phyloP scores from a whole-genome alignment of 2,113 vertebrate species.

The Gymnorhina tibicen region DNA sequence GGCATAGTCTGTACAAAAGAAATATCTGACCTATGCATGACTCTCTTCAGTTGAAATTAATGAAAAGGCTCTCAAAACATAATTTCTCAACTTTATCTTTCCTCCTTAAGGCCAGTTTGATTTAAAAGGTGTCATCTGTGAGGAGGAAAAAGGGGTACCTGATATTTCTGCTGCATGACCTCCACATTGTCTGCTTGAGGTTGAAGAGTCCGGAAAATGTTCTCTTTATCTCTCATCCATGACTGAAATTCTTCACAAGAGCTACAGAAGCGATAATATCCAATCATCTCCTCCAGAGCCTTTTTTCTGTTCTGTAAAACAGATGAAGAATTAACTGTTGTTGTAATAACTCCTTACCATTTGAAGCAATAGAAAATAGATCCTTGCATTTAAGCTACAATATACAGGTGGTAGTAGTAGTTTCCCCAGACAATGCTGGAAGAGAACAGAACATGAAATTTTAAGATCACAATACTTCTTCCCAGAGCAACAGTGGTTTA shows the following conservation, averaged over 20 bases:
- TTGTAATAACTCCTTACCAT: not conserved
- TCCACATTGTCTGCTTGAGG: conserved; percentile 74
- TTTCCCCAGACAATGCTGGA: not conserved
- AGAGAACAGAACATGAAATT: not conserved
- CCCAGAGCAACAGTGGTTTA: not conserved
- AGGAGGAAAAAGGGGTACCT: conserved; percentile 65
- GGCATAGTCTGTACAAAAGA: not conserved
- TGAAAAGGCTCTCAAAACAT: not conserved
- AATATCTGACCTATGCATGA: not conserved
- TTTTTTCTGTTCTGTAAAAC: conserved; percentile 62
- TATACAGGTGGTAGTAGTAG: not conserved
- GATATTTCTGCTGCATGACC: conserved; percentile 78
- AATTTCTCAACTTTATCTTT: not conserved
- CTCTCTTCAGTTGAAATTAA: not conserved
- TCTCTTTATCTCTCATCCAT: conserved; percentile 87
- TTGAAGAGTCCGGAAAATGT: conserved; percentile 74
- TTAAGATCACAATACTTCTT: not conserved
- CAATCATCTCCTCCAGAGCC: conserved; percentile 78
- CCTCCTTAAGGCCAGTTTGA: not conserved
- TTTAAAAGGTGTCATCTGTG: not conserved
- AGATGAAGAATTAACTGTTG: not conserved
- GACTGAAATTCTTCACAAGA: conserved; percentile 84
- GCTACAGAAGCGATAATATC: conserved; percentile 79
- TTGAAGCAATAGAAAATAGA: not conserved
- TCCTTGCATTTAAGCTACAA: not conserved